Evolutionary conservation across 2,797 vertebrate genomes (phyloP).

Genomic region (Parauchenoglanis ngamensis): DNA sequence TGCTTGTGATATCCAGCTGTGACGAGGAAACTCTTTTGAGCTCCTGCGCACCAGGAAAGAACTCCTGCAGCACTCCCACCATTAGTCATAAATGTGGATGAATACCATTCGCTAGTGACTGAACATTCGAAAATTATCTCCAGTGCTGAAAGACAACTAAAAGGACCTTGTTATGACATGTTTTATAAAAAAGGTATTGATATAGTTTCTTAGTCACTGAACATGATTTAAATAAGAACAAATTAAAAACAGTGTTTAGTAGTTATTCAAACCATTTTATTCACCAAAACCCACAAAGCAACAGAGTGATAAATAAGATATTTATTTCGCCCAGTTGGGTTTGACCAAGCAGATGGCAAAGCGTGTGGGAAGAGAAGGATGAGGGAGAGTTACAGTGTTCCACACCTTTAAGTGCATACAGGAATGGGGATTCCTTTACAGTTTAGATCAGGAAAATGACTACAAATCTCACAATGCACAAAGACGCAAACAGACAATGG

Average conservation of each 20-base stretch:
- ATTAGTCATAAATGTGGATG: background rate
- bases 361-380: constrained; percentile 3
- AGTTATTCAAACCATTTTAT: background rate
- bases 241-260: background rate
- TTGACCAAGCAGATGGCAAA: constrained; percentile 28
- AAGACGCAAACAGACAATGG: constrained; percentile 45
- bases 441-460: constrained; percentile 45
- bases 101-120: background rate
- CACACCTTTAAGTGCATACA: constrained; percentile 41
- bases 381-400: constrained; percentile 49
- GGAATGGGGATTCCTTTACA: background rate
- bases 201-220: background rate
- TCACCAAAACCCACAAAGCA: background rate
- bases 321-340: constrained; percentile 68
- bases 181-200: background rate
- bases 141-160: background rate
- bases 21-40: constrained; percentile 20
- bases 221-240: background rate
- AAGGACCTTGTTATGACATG: background rate
- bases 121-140: background rate
- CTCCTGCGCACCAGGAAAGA: background rate
- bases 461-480: constrained; percentile 52
- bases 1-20: constrained; percentile 57
- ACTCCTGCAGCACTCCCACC: constrained; percentile 58
- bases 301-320: constrained; percentile 53